Conservation (phyloP, 1,140 invertebrate species). For the Saxidomus purpurata region DNA sequence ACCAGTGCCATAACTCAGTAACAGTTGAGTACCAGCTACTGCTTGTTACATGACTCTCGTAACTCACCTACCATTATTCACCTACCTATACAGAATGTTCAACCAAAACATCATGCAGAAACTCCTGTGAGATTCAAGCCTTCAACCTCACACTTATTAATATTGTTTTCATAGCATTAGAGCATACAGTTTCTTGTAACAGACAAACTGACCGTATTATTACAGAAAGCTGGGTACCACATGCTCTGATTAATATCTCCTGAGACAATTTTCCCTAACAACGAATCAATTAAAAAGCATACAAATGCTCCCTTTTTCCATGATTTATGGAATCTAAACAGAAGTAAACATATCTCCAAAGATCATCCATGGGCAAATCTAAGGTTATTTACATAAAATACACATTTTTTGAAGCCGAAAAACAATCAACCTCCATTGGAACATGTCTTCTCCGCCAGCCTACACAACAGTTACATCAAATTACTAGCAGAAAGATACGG, state of each 20-base stretch:
- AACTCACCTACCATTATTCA: too few relatives aligned
- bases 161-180: too few relatives aligned
- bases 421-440: slow-evolving; percentile 1
- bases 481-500: background rate
- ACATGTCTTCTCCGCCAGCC: background rate
- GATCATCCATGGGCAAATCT: background rate
- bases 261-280: background rate
- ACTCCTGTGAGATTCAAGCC: too few relatives aligned
- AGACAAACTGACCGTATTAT: too few relatives aligned
- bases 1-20: too few relatives aligned
- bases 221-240: background rate
- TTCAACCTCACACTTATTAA: too few relatives aligned
- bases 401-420: slow-evolving; percentile 1
- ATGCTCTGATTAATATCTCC: background rate
- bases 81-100: too few relatives aligned
- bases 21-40: too few relatives aligned
- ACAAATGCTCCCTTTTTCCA: background rate
- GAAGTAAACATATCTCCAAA: background rate
- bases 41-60: too few relatives aligned
- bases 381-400: slow-evolving; percentile 39
- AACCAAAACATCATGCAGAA: too few relatives aligned
- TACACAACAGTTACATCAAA: slow-evolving; percentile 6
- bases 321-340: slow-evolving; percentile 12
- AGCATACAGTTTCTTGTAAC: too few relatives aligned
- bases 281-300: slow-evolving; percentile 25